Percentiles rank a stretch among this genome's conserved stretches.
Evolutionary conservation across 2,888 invertebrate species (phyloP).

Genomic region (Scaptodrosophila latifasciaeformis): DNA sequence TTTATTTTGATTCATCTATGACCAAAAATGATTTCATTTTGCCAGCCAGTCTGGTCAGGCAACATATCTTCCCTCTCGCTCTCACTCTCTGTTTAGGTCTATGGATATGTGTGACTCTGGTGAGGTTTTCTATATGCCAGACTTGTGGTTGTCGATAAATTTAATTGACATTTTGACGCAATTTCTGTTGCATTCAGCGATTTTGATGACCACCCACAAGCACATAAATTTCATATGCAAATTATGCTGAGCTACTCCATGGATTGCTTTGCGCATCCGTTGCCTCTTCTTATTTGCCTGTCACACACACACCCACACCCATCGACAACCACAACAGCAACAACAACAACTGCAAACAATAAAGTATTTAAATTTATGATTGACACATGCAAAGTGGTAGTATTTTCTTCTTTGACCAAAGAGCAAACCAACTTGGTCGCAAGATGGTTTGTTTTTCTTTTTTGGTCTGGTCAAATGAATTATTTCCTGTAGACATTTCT

Average conservation of each 20-base stretch:
- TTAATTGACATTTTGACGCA: constrained; percentile 52
- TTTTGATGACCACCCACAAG: constrained; percentile 39
- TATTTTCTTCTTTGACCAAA: neutral
- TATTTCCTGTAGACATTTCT: too few relatives aligned
- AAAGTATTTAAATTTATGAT: constrained; percentile 20
- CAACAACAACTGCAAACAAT: too few relatives aligned
- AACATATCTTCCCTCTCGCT: too few relatives aligned
- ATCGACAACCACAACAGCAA: neutral
- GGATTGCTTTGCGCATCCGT: too few relatives aligned
- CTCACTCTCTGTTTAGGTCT: too few relatives aligned
- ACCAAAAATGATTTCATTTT: constrained; percentile 33
- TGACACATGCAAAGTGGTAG: constrained; percentile 16
- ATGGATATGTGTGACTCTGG: neutral
- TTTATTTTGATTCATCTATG: constrained; percentile 38
- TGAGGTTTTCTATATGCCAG: constrained; percentile 37
- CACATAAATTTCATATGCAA: constrained; percentile 34
- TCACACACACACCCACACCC: too few relatives aligned
- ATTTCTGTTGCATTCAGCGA: constrained; percentile 27
- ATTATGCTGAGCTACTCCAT: constrained; percentile 1
- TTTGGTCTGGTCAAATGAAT: too few relatives aligned
- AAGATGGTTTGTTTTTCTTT: too few relatives aligned
- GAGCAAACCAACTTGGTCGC: too few relatives aligned
- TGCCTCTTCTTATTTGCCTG: too few relatives aligned
- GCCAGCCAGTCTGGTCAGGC: neutral
- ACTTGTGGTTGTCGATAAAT: constrained; percentile 43